phyloP scores from a whole-genome alignment of 2,888 invertebrate genomes.

The Nomada flava region DNA sequence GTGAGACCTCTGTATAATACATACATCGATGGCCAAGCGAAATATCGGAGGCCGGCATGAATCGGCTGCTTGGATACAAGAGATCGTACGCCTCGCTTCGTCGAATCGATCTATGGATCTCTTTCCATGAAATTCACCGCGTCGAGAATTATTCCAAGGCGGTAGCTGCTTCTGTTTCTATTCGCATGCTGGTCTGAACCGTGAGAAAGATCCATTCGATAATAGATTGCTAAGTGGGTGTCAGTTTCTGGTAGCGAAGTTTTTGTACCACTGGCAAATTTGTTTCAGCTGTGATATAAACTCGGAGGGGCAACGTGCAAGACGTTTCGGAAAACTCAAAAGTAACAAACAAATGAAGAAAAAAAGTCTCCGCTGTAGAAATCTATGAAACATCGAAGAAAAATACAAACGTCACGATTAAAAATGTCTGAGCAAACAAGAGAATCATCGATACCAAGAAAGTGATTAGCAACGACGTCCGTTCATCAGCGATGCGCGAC shows the following conservation, averaged over 20 bases:
- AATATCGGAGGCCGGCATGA: conserved; percentile 33
- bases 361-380: no score
- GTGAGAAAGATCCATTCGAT: conserved; percentile 44
- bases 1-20: background rate
- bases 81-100: conserved; percentile 28
- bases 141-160: conserved; percentile 16
- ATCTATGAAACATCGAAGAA: no score
- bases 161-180: conserved; percentile 7
- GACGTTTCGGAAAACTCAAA: background rate
- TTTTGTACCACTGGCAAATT: background rate
- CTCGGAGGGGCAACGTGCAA: background rate
- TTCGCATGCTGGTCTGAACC: background rate
- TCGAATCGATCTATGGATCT: conserved; percentile 35
- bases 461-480: no score
- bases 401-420: background rate
- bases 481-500: background rate
- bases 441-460: background rate
- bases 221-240: conserved; percentile 26
- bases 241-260: background rate
- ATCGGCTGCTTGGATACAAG: conserved; percentile 39
- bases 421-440: background rate
- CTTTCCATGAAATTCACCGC: conserved; percentile 37
- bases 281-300: background rate
- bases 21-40: conserved; percentile 48
- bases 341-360: no score